Percentiles rank a stretch among this genome's conserved stretches.
Evolutionary conservation across 2,113 vertebrate genomes (phyloP).

Genomic region (Atlantisia rogersi): DNA sequence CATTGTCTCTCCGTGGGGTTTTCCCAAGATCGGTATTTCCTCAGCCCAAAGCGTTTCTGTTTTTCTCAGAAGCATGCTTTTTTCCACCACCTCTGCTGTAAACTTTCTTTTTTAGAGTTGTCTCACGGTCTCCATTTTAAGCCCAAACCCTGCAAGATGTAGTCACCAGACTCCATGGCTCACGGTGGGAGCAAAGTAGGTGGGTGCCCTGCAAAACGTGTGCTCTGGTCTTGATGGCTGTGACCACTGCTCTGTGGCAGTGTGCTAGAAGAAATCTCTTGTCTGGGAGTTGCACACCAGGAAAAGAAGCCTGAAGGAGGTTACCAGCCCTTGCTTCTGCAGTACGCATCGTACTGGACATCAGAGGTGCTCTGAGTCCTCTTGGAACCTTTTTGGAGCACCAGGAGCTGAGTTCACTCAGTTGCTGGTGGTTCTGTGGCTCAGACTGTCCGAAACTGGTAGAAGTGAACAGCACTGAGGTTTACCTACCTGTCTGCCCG

Average conservation of each 20-base stretch:
- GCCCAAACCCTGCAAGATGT: background rate
- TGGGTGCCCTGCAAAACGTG: background rate
- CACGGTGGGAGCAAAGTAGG: rapidly evolving
- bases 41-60: background rate
- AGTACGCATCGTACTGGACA: background rate
- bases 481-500: background rate
- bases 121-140: background rate
- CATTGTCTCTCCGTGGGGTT: background rate
- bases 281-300: background rate
- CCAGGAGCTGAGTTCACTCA: background rate
- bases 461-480: background rate
- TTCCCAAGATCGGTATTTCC: background rate
- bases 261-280: background rate
- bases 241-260: background rate
- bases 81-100: background rate
- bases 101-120: background rate
- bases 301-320: background rate
- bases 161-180: background rate
- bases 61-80: background rate
- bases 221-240: background rate
- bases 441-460: rapidly evolving
- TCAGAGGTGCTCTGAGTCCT: background rate
- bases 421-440: background rate
- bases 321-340: background rate
- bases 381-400: background rate